Evolutionary conservation across 1,140 invertebrate species (phyloP), one percentile per base, ranked within the genome.

Genomic region (Neodiprion virginianus): DNA sequence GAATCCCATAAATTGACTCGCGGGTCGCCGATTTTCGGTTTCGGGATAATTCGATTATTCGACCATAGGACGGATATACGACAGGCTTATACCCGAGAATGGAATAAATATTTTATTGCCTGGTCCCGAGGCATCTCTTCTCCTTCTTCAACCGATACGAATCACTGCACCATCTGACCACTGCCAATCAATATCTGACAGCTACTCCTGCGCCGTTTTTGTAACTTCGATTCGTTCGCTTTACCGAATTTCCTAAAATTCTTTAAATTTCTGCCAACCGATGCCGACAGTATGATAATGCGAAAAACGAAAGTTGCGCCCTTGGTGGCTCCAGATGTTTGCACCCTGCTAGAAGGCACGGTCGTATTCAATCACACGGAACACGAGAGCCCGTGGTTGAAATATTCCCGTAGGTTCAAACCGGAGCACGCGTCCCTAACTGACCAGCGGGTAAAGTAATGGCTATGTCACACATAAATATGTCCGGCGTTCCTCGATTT

Each of bases 1-100:
- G 40, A 74, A 69, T 50, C 66, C 67, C 17, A 69, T 74, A 69
- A 69, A 74, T 74, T 69, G 67, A 61, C 67, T 69, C 21, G 67
- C 67, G 53, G 73, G 50, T 74, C 49, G 48, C 67, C 67, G 50
- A 73, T 73, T 73, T 68, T 73, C 66, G 65, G 66, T 21, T 47
- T 69, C 14, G 21, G 21, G 67, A 23, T 69, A 69, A 69, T 69
- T 69, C 67, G 67, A 69, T 69, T 69, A 69, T 67, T 73, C 61
- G 53, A 67, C 72, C 72, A 67, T 40, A 17, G 53, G 53, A 14
- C 53, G n/a, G 53, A 61, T 61, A 61, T 61, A 61, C 53, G n/a
- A 61, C 53, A 61, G n/a, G 53, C 53, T 17, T 61, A 61, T 14
- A 61, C 11, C 53, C 53, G 8, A 12, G 53, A 8, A 61, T 61